Conservation (phyloP, 2,797 vertebrate genomes). For the Manis javanica region DNA sequence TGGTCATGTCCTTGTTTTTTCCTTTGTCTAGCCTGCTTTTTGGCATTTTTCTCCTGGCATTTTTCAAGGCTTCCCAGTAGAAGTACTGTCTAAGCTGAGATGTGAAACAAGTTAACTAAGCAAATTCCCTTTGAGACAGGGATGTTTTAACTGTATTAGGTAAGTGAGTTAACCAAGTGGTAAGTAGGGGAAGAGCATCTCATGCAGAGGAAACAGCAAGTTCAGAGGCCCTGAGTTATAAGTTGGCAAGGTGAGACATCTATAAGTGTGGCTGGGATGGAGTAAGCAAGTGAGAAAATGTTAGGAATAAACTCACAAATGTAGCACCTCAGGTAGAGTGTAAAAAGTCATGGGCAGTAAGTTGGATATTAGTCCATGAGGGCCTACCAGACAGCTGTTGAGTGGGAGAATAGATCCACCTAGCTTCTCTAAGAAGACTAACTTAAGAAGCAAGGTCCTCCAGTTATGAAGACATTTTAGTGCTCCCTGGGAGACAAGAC, state of each 20-base stretch:
- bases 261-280: neutral
- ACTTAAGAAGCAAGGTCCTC: neutral
- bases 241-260: neutral
- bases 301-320: neutral
- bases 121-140: neutral
- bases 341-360: neutral
- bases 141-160: neutral
- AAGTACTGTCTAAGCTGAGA: neutral
- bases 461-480: neutral
- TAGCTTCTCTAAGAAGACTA: neutral
- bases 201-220: neutral
- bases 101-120: neutral
- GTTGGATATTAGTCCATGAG: neutral
- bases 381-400: neutral
- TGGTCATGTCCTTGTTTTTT: constrained; percentile 96
- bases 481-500: neutral
- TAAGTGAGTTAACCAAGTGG: neutral
- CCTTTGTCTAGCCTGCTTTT: constrained; percentile 96
- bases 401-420: neutral
- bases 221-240: neutral
- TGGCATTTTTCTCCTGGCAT: constrained; percentile 94
- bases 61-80: neutral
- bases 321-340: neutral
- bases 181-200: neutral
- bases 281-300: neutral